Evolutionary conservation across 2,888 invertebrate species (phyloP), one percentile per base, ranked within the genome.

Genomic region (Brachyopa scutellaris): DNA sequence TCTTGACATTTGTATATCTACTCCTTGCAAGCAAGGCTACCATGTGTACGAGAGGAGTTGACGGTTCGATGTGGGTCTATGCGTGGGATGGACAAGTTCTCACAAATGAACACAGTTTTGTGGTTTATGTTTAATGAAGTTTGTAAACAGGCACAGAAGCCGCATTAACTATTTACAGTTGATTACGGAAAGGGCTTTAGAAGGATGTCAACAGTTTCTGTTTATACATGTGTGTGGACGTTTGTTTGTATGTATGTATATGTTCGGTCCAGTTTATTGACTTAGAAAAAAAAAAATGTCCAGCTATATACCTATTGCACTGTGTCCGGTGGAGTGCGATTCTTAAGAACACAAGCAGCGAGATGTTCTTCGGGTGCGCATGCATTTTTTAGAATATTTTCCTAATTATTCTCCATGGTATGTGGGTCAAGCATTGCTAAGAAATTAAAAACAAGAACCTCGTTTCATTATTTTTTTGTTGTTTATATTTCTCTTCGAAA

Each of bases 21-120:
- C 62, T 69, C 42, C 61, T 80, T 69, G 67, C 62, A 55, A 73
- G 69, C 36, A 36, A 38, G 51, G 23, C 11, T 62, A 23, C 23
- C 26, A 26, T 47, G 33, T 33, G 13, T 72, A 72, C 61, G 17
- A 45, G 38, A 73, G 29, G 53, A 23, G 61, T 62, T 57, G 55
- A 64, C 72, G 51, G 66, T 76, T 70, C 70, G 26, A 77, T 67
- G 61, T 53, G 51, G 70, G 66, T 45, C 29, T 53, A 38, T 66
- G 66, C 61, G 42, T 82, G 82, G 70, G 70, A 70, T 77, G 80
- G 80, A 80, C 80, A 80, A 76, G 80, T 76, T 82, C 77, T 82
- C 82, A 82, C 77, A 82, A 82, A 77, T 82, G 77, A 72, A 82
- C 70, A 82, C 82, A 82, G 77, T 77, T 82, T 77, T 82, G 82